phyloP scores from a whole-genome alignment of 2,113 vertebrate genomes.

The Tragelaphus scriptus region DNA sequence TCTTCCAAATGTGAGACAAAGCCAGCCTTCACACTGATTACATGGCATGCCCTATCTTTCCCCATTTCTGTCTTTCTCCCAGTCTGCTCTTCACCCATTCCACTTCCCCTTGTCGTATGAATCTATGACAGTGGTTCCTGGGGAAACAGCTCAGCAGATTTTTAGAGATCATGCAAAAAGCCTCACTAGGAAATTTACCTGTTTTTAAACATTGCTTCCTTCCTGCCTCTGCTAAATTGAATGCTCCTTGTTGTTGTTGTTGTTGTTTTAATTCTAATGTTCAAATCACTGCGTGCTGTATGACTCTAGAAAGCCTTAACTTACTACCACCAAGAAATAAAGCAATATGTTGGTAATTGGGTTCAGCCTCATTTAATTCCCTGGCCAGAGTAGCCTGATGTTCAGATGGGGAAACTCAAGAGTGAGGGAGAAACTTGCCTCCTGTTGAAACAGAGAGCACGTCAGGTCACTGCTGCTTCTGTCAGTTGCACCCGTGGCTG shows the following conservation, averaged over 20 bases:
- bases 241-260: conserved; percentile 65
- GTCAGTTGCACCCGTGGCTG: not conserved
- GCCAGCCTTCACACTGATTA: conserved; percentile 15
- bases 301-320: conserved; percentile 85
- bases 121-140: conserved; percentile 47
- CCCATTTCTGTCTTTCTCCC: not conserved
- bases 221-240: conserved; percentile 77
- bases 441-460: not conserved
- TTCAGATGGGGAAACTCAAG: not conserved
- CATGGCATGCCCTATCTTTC: conserved; percentile 14
- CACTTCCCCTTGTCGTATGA: conserved; percentile 34
- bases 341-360: conserved; percentile 81
- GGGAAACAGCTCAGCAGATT: conserved; percentile 69
- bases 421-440: not conserved
- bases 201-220: conserved; percentile 72
- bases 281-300: conserved; percentile 83
- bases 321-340: conserved; percentile 86
- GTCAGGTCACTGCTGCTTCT: not conserved
- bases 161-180: conserved; percentile 69
- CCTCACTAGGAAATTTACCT: conserved; percentile 71
- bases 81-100: conserved; percentile 28
- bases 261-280: conserved; percentile 76
- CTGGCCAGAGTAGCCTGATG: not conserved
- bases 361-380: not conserved
- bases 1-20: conserved; percentile 53